A percentile compares a stretch with the other conserved stretches of the same genome.
These are phyloP conservation scores for Oostethus manadensis DNA, from an alignment of 2,113 vertebrate genomes.

Conservation along the genomic window DNA sequence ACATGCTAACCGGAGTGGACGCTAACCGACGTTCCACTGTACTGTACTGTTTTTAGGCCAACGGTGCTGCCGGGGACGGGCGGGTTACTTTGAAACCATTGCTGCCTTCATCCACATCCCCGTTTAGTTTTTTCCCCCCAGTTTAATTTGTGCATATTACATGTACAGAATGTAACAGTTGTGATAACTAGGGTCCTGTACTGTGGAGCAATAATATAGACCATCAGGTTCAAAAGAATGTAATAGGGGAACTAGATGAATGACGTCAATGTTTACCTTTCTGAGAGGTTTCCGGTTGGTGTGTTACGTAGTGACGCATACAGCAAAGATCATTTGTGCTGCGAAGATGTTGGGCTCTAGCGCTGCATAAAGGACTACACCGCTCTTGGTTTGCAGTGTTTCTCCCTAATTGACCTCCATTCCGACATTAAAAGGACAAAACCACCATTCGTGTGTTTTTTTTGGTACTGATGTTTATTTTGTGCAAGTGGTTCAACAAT, in stretches of 20 bases:
- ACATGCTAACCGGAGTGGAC: too few relatives aligned
- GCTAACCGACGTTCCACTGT: too few relatives aligned
- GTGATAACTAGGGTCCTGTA: background rate
- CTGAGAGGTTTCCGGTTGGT: background rate
- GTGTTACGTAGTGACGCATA: too few relatives aligned
- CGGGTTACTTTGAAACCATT: slow-evolving; percentile 28
- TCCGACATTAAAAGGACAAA: slow-evolving; percentile 45
- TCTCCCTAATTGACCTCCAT: slow-evolving; percentile 14
- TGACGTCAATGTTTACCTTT: background rate
- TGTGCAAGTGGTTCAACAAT: slow-evolving; percentile 67
- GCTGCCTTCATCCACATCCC: slow-evolving; percentile 38
- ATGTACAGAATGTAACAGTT: slow-evolving; percentile 42
- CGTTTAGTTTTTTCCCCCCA: slow-evolving; percentile 21
- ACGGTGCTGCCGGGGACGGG: slow-evolving; percentile 1
- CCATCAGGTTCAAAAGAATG: slow-evolving; percentile 29
- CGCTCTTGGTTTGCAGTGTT: slow-evolving; percentile 2
- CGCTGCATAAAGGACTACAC: slow-evolving; percentile 25
- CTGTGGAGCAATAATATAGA: slow-evolving; percentile 55
- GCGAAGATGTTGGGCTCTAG: background rate
- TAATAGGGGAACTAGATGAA: background rate
- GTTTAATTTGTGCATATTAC: slow-evolving; percentile 5
- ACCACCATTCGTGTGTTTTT: background rate
- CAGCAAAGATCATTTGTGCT: slow-evolving; percentile 3
- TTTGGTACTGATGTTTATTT: slow-evolving; percentile 43
- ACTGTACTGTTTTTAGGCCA: background rate